A percentile compares a stretch with the other conserved stretches of the same genome.
phyloP scores from a whole-genome alignment of 2,797 vertebrate genomes.

The Gadopsis marmoratus region DNA sequence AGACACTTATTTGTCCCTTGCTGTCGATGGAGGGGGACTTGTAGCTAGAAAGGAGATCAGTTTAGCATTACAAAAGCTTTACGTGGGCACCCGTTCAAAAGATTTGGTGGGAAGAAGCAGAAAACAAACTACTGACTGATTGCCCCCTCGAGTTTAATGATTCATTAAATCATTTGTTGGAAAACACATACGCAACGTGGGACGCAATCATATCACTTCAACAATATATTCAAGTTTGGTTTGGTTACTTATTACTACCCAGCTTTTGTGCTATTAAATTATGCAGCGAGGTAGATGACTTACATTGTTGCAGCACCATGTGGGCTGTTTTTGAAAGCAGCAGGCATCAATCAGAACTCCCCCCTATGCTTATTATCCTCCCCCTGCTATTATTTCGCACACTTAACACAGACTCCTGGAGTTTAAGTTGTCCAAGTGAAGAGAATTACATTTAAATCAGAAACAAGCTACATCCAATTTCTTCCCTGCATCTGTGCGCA shows the following conservation, averaged over 20 bases:
- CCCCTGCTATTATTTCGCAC: constrained; percentile 34
- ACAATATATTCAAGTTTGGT: constrained; percentile 10
- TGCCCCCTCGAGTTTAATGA: constrained; percentile 17
- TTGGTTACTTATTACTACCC: constrained; percentile 29
- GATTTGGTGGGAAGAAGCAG: constrained; percentile 1
- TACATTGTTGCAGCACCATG: constrained; percentile 30
- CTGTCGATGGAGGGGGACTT: background rate
- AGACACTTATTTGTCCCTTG: background rate
- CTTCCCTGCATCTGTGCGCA: background rate
- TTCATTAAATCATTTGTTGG: constrained; percentile 41
- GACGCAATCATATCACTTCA: constrained; percentile 39
- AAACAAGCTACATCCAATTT: constrained; percentile 1
- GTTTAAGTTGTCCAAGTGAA: constrained; percentile 30
- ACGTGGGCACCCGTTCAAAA: constrained; percentile 2
- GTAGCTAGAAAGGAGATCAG: background rate
- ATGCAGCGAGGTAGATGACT: constrained; percentile 37
- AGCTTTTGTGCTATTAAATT: constrained; percentile 20
- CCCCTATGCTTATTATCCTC: constrained; percentile 35
- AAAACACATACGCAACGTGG: constrained; percentile 6
- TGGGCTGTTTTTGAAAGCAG: constrained; percentile 49
- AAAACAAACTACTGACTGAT: constrained; percentile 1
- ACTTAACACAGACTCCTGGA: constrained; percentile 20
- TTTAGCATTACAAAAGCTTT: background rate
- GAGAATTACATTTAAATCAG: constrained; percentile 8
- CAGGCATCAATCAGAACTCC: constrained; percentile 53